phyloP scores from a whole-genome alignment of 2,797 vertebrate genomes.

The Malurus splendens region DNA sequence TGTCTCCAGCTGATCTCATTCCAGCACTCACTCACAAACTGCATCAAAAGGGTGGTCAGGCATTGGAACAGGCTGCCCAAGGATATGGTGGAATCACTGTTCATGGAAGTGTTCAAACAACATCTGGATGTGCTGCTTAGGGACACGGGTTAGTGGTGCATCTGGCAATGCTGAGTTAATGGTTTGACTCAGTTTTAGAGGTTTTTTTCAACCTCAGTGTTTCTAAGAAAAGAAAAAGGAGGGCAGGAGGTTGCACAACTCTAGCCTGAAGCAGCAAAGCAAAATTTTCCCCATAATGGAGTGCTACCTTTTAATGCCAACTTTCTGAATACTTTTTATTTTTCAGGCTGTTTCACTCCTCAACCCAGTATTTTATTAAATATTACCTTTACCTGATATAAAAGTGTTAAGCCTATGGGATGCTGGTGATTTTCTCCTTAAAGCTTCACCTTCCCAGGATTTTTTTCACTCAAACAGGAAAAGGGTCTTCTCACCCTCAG shows the following conservation, averaged over 20 bases:
- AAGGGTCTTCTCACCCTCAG: neutral
- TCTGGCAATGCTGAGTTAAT: neutral
- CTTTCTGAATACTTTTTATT: neutral
- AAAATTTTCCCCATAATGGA: neutral
- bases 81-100: neutral
- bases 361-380: neutral
- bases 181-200: neutral
- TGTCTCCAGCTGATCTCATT: neutral
- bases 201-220: neutral
- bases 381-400: neutral
- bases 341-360: neutral
- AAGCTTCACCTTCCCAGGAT: neutral
- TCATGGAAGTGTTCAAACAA: neutral
- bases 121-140: neutral
- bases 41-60: neutral
- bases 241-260: neutral
- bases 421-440: neutral
- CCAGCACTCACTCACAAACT: neutral
- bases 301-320: neutral
- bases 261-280: neutral
- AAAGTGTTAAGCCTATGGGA: neutral
- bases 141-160: neutral
- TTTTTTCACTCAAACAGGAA: neutral
- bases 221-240: neutral
- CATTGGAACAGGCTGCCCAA: neutral